Base-by-base conservation (phyloP, 2,797 vertebrate genomes). In the Centropyge bicolor region DNA sequence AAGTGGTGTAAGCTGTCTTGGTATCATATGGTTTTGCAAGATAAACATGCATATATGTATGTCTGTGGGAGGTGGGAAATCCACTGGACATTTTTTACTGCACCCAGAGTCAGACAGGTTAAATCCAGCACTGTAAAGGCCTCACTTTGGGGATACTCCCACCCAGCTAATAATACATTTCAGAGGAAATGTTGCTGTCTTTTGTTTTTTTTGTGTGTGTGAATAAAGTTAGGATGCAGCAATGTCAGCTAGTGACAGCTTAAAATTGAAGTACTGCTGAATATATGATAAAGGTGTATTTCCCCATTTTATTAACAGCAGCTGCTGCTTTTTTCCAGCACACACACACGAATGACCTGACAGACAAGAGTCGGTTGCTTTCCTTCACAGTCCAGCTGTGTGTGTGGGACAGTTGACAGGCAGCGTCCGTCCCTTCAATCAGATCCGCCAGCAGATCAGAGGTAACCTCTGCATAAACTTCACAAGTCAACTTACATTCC, bases 391-490 rank as follows among this genome's bases (percentile, higher is more conserved):
- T 64, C 64, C 52, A 77, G 63, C 63, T 78, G 70, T 51, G 51
- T 46, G 48, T 40, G 56, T 64, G 12, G 22, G 60, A 24, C 27
- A 31, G 51, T 12, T 72, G 78, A 55, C 46, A 69, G 54, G 20
- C 70, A 74, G 24, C 0, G 2, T 66, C 59, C 57, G 54, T 51
- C 48, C 48, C 3, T 69, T 9, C 27, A n/a, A 43, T 66, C 59
- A 73, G 27, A 49, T 9, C 62, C 45, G 36, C 22, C 59, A 46
- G 24, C 40, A 17, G 63, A 83, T 81, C 77, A 70, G 61, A 86
- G 22, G 57, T 69, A 76, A 14, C 49, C 12, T 54, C 20, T 0
- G 1, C 70, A 24, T 35, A 57, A 59, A 52, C 49, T 57, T 54
- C 35, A 67, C 22, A 43, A 55, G 66, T 76, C 55, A 27, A 52